Evolutionary conservation across 2,888 invertebrate genomes (phyloP).

Genomic region (Cremastinae sp.): DNA sequence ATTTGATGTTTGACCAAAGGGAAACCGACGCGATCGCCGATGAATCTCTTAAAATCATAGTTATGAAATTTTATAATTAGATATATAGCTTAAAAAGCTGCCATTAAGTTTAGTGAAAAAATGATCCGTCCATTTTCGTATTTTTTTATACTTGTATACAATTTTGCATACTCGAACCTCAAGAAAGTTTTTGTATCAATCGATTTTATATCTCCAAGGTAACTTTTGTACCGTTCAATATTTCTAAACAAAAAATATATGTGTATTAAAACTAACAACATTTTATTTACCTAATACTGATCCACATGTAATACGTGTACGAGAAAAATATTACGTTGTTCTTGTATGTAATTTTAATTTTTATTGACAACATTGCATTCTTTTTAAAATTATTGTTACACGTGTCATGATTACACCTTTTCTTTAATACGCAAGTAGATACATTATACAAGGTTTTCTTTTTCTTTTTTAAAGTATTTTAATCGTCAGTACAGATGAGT

Average conservation of each 20-base stretch:
- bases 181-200: slow-evolving; percentile 42
- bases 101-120: slow-evolving; percentile 46
- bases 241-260: slow-evolving; percentile 39
- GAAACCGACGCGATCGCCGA: slow-evolving; percentile 1
- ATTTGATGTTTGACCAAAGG: slow-evolving; percentile 49
- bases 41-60: slow-evolving; percentile 1
- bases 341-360: slow-evolving; percentile 74
- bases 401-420: slow-evolving; percentile 75
- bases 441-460: slow-evolving; percentile 74
- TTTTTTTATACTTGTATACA: slow-evolving; percentile 48
- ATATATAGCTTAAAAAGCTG: slow-evolving; percentile 31
- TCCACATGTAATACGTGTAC: neutral
- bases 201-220: slow-evolving; percentile 28
- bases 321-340: neutral
- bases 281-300: neutral
- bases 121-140: slow-evolving; percentile 58
- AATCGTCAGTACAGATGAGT: slow-evolving; percentile 65
- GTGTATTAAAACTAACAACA: neutral
- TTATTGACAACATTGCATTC: slow-evolving; percentile 80
- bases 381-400: slow-evolving; percentile 71
- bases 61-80: slow-evolving; percentile 40
- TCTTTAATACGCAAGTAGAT: slow-evolving; percentile 73
- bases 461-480: slow-evolving; percentile 62
- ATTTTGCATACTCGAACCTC: slow-evolving; percentile 53
- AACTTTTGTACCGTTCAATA: slow-evolving; percentile 45